Conservation (phyloP, 1,140 invertebrate genomes). For the Drosophila watanabei region DNA sequence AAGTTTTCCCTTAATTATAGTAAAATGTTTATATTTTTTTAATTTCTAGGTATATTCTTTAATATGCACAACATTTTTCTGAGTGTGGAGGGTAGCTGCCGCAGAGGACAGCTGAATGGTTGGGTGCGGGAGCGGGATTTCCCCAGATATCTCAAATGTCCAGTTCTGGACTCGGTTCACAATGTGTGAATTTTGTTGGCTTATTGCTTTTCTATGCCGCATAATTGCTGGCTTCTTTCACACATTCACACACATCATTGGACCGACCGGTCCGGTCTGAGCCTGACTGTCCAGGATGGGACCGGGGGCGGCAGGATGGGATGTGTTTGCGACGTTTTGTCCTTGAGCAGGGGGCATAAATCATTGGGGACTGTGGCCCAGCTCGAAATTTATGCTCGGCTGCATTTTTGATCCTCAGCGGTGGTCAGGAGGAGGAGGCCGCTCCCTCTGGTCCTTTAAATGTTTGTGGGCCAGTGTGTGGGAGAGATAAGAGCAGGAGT, state of each 20-base stretch:
- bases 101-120: constrained; percentile 26
- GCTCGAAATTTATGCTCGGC: constrained; percentile 73
- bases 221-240: constrained; percentile 82
- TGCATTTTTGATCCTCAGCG: constrained; percentile 60
- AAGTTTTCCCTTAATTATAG: not conserved
- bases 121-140: constrained; percentile 22
- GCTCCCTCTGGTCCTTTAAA: constrained; percentile 18
- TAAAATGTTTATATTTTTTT: not conserved
- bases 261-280: constrained; percentile 4
- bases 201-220: constrained; percentile 82
- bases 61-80: not conserved
- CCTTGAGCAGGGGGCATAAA: constrained; percentile 75
- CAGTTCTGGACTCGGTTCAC: constrained; percentile 62
- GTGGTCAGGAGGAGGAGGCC: constrained; percentile 8
- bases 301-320: constrained; percentile 1
- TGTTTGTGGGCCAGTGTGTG: constrained; percentile 60
- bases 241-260: constrained; percentile 69
- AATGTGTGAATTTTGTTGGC: constrained; percentile 83
- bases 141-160: constrained; percentile 75
- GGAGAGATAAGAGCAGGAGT: constrained; percentile 57
- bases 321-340: constrained; percentile 59
- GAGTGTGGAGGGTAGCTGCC: constrained; percentile 14
- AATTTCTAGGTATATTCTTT: not conserved
- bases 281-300: not conserved
- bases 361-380: constrained; percentile 55